phyloP scores from a whole-genome alignment of 2,113 vertebrate species.

The Petromus typicus region DNA sequence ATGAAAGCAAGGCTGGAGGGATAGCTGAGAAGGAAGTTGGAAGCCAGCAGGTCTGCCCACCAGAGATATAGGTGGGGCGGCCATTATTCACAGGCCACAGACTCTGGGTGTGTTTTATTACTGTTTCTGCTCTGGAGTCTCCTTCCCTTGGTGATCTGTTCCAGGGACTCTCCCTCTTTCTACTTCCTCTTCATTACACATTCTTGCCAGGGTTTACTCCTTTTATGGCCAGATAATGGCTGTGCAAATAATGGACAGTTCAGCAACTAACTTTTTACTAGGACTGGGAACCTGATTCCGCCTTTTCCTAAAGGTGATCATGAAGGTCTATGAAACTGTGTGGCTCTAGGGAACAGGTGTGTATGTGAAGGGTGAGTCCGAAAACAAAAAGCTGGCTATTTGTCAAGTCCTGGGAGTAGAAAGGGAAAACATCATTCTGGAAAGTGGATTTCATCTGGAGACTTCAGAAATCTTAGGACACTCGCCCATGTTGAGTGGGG shows the following conservation, averaged over 20 bases:
- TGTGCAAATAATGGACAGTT: slow-evolving; percentile 40
- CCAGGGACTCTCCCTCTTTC: not conserved
- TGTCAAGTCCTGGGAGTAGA: not conserved
- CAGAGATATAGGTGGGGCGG: slow-evolving; percentile 20
- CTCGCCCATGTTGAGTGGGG: not conserved
- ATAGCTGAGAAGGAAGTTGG: slow-evolving; percentile 29
- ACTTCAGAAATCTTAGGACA: not conserved
- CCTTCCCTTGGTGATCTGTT: not conserved
- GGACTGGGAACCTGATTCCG: not conserved
- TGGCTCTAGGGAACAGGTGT: not conserved
- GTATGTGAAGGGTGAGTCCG: not conserved
- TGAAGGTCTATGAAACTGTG: not conserved
- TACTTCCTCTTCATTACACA: not conserved
- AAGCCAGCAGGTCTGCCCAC: not conserved
- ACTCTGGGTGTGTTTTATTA: slow-evolving; percentile 48
- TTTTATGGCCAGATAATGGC: slow-evolving; percentile 8
- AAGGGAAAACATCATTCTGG: not conserved
- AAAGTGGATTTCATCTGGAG: slow-evolving; percentile 10
- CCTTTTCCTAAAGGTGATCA: slow-evolving; percentile 5
- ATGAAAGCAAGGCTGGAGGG: not conserved
- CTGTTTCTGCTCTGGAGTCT: not conserved
- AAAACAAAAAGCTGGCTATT: not conserved
- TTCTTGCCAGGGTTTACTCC: not conserved
- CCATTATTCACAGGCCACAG: not conserved
- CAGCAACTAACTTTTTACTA: not conserved